These are phyloP conservation scores for Thalpophila matura DNA, from an alignment of 2,888 invertebrate species.

Conservation along the genomic window DNA sequence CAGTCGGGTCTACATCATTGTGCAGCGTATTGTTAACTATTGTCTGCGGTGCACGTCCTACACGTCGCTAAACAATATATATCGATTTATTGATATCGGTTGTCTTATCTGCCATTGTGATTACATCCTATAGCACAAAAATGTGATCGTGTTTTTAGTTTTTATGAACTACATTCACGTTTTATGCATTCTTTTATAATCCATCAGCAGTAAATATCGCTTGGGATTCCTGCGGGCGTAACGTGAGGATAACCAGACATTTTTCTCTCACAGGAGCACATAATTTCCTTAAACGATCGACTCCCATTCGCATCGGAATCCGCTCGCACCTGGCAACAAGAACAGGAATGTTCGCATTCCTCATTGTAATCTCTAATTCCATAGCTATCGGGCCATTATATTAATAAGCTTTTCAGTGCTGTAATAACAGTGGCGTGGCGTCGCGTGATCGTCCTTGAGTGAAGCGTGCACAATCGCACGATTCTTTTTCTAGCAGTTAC, in stretches of 20 bases:
- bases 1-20: conserved; percentile 67
- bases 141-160: conserved; percentile 20
- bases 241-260: conserved; percentile 35
- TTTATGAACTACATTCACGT: conserved; percentile 29
- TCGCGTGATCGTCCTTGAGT: conserved; percentile 83
- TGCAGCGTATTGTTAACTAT: conserved; percentile 66
- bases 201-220: conserved; percentile 27
- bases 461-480: conserved; percentile 81
- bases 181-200: conserved; percentile 26
- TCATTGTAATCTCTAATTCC: conserved; percentile 78
- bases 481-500: conserved; percentile 70
- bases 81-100: conserved; percentile 72
- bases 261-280: conserved; percentile 56
- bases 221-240: conserved; percentile 17
- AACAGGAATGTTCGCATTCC: conserved; percentile 80
- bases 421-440: conserved; percentile 68
- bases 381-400: conserved; percentile 75
- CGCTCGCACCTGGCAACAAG: conserved; percentile 67
- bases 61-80: conserved; percentile 54
- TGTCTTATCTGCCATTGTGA: conserved; percentile 62
- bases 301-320: conserved; percentile 57
- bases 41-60: conserved; percentile 66
- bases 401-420: conserved; percentile 80
- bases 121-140: conserved; percentile 51
- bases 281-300: conserved; percentile 67